Base-by-base conservation (phyloP, 2,113 vertebrate genomes). In the Panthera uncia region DNA sequence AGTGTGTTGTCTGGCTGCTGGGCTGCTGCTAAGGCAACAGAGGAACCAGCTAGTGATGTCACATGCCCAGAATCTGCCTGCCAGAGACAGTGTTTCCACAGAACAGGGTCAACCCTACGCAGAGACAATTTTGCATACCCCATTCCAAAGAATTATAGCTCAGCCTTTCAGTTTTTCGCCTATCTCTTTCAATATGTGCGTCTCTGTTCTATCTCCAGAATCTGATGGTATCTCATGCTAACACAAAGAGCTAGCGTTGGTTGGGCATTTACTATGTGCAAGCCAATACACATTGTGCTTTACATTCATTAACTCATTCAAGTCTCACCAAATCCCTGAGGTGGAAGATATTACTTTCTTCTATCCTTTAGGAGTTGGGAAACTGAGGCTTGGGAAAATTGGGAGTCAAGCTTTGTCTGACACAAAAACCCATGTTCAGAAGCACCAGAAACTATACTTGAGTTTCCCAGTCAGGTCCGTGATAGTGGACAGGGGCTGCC, bases 1-100 rank as follows among this genome's bases (percentile, higher is more conserved):
- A 61, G 63, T 79, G n/a, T 97, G 93, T 97, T 97, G 91, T 95
- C 97, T 96, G 96, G 94, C 97, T 97, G 80, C 68, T 87, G 92
- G 79, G 68, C 68, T 1, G 88, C 96, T 98, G 86, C 97, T 92
- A 94, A 69, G 96, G 97, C 91, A 98, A 97, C 93, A 0, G 88
- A 15, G 55, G 74, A 90, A 18, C 15, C n/a, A 61, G 6, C 33
- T 50, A 55, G 5, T 48, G 73, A 80, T 91, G 96, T 98, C 97
- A 98, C 5, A 0, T 19, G 5, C 88, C 94, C 31, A 1, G 87
- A 14, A 3, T 48, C 96, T 71, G 88, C 78, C 48, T 91, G 94
- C 89, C 84, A 91, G 91, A 79, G 96, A 80, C 84, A 95, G 86
- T 0, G 0, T 48, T 55, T 94, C 71, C 96, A 88, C 48, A 97